A percentile compares a stretch with the other conserved stretches of the same genome.
Conservation (phyloP, 2,888 invertebrate species). For the Epiblema foenella region DNA sequence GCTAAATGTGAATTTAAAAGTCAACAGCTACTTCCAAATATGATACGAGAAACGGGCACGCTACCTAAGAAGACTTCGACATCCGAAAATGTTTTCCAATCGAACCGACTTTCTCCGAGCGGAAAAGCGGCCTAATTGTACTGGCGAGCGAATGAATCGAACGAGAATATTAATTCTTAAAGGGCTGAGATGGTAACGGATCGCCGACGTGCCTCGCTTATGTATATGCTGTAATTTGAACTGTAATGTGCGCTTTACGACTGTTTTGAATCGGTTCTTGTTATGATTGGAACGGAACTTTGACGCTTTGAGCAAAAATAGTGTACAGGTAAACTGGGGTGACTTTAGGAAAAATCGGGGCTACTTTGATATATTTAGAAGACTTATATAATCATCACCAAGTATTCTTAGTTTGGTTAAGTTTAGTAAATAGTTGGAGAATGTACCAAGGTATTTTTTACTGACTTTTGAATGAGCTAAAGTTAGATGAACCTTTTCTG, state of each 20-base stretch:
- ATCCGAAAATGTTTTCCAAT: slow-evolving; percentile 46
- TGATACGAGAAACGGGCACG: background rate
- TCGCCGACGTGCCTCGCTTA: slow-evolving; percentile 31
- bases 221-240: slow-evolving; percentile 36
- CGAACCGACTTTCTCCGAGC: slow-evolving; percentile 45
- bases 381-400: no score
- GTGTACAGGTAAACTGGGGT: no score
- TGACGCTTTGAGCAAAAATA: background rate
- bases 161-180: slow-evolving; percentile 44
- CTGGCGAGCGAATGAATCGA: slow-evolving; percentile 41
- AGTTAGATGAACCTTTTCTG: background rate
- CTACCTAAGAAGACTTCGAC: slow-evolving; percentile 13
- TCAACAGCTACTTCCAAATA: slow-evolving; percentile 1
- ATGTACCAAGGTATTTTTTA: no score
- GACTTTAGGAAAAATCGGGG: no score
- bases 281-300: background rate
- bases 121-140: slow-evolving; percentile 45
- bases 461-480: no score
- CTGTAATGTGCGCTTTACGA: slow-evolving; percentile 12
- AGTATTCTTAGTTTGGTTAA: no score
- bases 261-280: slow-evolving; percentile 9
- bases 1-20: no score
- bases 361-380: no score
- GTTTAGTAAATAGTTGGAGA: no score
- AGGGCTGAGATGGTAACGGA: slow-evolving; percentile 45